Conservation (phyloP, 1,140 invertebrate genomes). For the Dicyema japonicum region DNA sequence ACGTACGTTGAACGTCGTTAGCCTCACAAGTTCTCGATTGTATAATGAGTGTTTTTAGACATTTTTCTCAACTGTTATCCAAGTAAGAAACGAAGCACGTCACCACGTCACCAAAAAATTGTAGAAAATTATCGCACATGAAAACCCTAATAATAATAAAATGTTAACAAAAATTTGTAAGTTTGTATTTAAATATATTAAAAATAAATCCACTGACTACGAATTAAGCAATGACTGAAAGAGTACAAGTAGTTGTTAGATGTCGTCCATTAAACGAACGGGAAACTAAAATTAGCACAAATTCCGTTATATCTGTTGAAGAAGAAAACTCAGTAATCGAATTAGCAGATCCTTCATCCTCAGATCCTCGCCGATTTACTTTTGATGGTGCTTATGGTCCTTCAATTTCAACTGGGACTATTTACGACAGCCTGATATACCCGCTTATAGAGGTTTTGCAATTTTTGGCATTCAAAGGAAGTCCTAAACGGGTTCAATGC, state of each 20-base stretch:
- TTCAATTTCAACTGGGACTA: constrained; percentile 29
- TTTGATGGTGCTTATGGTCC: constrained; percentile 33
- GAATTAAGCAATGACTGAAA: constrained; percentile 36
- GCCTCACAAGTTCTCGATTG: too few relatives aligned
- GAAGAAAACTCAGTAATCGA: too few relatives aligned
- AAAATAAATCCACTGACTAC: too few relatives aligned
- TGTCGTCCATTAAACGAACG: constrained; percentile 52
- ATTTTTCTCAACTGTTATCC: too few relatives aligned
- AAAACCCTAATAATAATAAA: too few relatives aligned
- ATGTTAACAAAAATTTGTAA: too few relatives aligned
- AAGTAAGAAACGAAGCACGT: too few relatives aligned
- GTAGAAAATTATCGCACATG: too few relatives aligned
- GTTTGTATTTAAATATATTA: too few relatives aligned
- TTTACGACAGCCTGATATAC: constrained; percentile 33
- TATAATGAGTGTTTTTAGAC: too few relatives aligned
- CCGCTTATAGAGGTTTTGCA: constrained; percentile 29
- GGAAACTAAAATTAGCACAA: constrained; percentile 34
- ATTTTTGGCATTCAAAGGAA: constrained; percentile 23
- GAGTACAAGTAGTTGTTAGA: constrained; percentile 55
- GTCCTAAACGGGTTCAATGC: constrained; percentile 26
- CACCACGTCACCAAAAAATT: too few relatives aligned
- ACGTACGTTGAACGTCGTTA: too few relatives aligned
- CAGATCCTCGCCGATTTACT: constrained; percentile 29
- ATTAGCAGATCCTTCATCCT: constrained; percentile 25
- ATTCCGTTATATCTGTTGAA: constrained; percentile 40